These are phyloP conservation scores for Aurelia aurita complex sp. Pacific DNA, from an alignment of 30 jellyfish, hydroid and myxozoan species.

Conservation along the genomic window DNA sequence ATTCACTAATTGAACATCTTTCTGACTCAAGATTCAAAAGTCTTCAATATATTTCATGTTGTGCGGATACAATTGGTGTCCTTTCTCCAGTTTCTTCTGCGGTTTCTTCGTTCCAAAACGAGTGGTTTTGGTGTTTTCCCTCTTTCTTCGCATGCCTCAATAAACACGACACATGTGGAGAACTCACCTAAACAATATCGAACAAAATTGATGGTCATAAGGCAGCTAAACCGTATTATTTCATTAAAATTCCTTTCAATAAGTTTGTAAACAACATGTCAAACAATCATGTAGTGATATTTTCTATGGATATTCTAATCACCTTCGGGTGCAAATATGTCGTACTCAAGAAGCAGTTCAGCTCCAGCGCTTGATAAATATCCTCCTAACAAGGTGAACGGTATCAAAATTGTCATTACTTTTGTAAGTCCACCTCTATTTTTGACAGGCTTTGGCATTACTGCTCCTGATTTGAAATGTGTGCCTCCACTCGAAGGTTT, in stretches of 20 bases:
- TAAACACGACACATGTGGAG: no score
- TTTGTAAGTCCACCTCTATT: constrained; percentile 49
- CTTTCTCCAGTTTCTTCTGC: no score
- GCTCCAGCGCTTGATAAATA: constrained; percentile 80
- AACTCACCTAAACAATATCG: no score
- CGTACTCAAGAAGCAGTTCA: constrained; percentile 69
- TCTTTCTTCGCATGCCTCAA: no score
- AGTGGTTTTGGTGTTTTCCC: no score
- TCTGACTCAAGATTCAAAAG: no score
- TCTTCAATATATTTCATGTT: no score
- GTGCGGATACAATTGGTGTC: no score
- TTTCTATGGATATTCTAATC: constrained; percentile 6
- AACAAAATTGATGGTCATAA: no score
- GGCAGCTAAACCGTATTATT: not conserved
- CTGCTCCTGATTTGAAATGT: constrained; percentile 72
- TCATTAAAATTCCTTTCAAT: not conserved
- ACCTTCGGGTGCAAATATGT: constrained; percentile 74
- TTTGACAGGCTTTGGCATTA: constrained; percentile 55
- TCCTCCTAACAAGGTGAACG: constrained; percentile 74
- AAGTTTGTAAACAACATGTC: not conserved
- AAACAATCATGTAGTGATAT: not conserved
- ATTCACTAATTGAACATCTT: no score
- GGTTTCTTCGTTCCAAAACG: no score
- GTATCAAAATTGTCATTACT: constrained; percentile 39
- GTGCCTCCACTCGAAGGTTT: constrained; percentile 8